These are phyloP conservation scores for Chaitophorus viminalis DNA, from an alignment of 2,888 invertebrate genomes.

Conservation along the genomic window DNA sequence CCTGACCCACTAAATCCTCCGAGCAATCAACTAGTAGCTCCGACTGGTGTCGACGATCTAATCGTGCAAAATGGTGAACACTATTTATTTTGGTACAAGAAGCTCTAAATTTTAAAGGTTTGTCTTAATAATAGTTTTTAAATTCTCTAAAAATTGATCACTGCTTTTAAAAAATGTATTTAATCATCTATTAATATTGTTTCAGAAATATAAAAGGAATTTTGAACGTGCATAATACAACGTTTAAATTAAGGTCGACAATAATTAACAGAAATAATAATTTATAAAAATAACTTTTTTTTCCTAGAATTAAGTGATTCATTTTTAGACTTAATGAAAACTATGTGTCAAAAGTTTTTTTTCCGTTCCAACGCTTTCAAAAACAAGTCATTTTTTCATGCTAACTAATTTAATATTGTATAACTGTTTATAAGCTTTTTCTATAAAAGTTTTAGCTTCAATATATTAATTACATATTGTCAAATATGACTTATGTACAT, in stretches of 20 bases:
- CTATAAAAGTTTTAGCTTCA: slow-evolving; percentile 25
- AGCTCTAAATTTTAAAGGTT: slow-evolving; percentile 72
- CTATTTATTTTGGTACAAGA: slow-evolving; percentile 93
- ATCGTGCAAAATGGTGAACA: slow-evolving; percentile 88
- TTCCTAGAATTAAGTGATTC: slow-evolving; percentile 49
- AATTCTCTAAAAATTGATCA: not conserved
- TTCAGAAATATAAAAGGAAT: slow-evolving; percentile 20
- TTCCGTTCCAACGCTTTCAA: slow-evolving; percentile 47
- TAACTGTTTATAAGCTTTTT: slow-evolving; percentile 21
- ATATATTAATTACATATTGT: slow-evolving; percentile 17
- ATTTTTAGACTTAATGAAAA: slow-evolving; percentile 56
- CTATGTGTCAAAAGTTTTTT: slow-evolving; percentile 59
- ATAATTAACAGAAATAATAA: slow-evolving; percentile 57
- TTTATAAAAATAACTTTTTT: slow-evolving; percentile 36
- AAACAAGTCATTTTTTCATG: slow-evolving; percentile 29
- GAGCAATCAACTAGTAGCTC: slow-evolving; percentile 86
- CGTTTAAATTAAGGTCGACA: slow-evolving; percentile 48
- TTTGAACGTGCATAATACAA: slow-evolving; percentile 4
- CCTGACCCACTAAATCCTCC: slow-evolving; percentile 85
- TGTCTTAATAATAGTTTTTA: not conserved
- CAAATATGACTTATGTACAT: slow-evolving; percentile 28
- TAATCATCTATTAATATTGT: not conserved
- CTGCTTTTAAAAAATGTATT: not conserved
- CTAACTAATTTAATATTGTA: slow-evolving; percentile 35
- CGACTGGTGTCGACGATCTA: slow-evolving; percentile 88